A percentile compares a stretch with the other conserved stretches of the same genome.
These are phyloP conservation scores for Zaprionus bogoriensis DNA, from an alignment of 2,888 invertebrate species.

Conservation along the genomic window DNA sequence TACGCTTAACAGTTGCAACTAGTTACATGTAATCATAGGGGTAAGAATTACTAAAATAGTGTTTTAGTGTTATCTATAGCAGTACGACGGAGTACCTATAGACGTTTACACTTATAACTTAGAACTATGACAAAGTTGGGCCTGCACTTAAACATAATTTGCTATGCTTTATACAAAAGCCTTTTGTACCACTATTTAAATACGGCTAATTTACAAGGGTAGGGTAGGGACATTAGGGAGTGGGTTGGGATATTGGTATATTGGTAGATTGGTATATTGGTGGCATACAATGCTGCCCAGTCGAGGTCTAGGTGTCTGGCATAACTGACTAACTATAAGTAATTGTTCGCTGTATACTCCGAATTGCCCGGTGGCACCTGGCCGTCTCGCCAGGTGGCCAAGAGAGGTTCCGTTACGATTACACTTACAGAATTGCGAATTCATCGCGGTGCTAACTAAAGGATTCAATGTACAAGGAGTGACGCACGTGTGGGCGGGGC, in stretches of 20 bases:
- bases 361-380: conserved; percentile 62
- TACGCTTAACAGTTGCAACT: conserved; percentile 75
- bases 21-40: conserved; percentile 47
- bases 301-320: conserved; percentile 40
- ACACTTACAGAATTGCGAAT: conserved; percentile 20
- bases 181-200: conserved; percentile 62
- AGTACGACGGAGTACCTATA: conserved; percentile 28
- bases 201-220: conserved; percentile 65
- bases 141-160: conserved; percentile 42
- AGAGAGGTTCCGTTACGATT: conserved; percentile 17
- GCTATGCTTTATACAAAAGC: conserved; percentile 66
- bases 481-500: background rate
- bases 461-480: conserved; percentile 47
- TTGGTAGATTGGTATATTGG: background rate
- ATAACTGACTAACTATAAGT: conserved; percentile 72
- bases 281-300: conserved; percentile 21
- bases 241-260: background rate
- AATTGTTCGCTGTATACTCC: conserved; percentile 82
- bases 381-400: conserved; percentile 17
- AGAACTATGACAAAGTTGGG: conserved; percentile 68
- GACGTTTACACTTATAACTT: conserved; percentile 57
- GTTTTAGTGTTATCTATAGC: conserved; percentile 22
- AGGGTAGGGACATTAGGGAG: background rate
- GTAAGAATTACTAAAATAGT: conserved; percentile 44
- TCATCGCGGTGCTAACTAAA: conserved; percentile 48